Percentiles rank a stretch among this genome's conserved stretches.
Conservation (phyloP, 2,113 vertebrate genomes). For the Odontophorus gujanensis region DNA sequence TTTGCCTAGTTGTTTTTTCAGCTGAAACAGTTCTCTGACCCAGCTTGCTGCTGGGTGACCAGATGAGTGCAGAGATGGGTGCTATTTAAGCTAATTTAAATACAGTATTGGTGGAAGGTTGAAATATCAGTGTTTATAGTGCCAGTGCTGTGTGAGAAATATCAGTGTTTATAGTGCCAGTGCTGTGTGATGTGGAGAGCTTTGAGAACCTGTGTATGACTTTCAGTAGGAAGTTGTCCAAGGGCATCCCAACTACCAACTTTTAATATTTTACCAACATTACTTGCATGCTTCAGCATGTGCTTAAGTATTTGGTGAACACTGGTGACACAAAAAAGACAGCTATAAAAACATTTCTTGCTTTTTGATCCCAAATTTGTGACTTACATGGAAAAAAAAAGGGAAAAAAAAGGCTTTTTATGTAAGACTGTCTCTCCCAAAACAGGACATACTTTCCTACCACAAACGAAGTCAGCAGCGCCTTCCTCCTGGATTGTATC, state of each 20-base stretch:
- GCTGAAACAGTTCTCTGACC: neutral
- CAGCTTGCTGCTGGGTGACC: neutral
- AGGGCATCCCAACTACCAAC: conserved; percentile 8
- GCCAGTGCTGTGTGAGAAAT: neutral
- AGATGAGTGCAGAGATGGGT: neutral
- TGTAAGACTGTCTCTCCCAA: neutral
- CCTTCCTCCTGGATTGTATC: conserved; percentile 88
- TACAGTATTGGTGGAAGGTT: neutral
- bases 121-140: neutral
- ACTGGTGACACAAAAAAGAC: neutral
- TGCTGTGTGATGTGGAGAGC: neutral
- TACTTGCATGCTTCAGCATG: conserved; percentile 6
- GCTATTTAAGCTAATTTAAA: conserved; percentile 10
- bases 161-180: neutral
- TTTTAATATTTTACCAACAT: no score
- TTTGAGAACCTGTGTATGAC: neutral
- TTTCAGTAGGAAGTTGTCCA: neutral
- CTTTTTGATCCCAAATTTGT: conserved; percentile 21
- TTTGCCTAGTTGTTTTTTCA: conserved; percentile 14
- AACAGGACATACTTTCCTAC: conserved; percentile 91
- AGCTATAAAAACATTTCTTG: conserved; percentile 18
- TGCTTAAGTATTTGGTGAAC: neutral
- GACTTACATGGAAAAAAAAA: neutral
- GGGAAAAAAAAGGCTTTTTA: neutral
- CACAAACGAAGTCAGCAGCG: conserved; percentile 90